These are phyloP conservation scores for Leucoma salicis DNA, from an alignment of 2,888 invertebrate genomes.

Conservation along the genomic window DNA sequence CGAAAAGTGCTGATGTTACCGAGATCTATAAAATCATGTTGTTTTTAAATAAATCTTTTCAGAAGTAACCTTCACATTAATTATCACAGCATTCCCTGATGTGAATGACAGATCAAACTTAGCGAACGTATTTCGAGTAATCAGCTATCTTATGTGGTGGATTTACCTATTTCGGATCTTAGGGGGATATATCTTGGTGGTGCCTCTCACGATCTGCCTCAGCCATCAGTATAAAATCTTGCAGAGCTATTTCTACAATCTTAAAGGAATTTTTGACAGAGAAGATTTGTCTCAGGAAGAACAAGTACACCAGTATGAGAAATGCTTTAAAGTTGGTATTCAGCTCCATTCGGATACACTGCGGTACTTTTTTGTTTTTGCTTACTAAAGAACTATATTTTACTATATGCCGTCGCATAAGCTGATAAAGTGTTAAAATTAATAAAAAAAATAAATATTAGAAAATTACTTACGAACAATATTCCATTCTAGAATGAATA, in stretches of 20 bases:
- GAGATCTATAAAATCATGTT: too few relatives aligned
- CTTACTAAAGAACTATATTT: too few relatives aligned
- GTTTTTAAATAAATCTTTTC: too few relatives aligned
- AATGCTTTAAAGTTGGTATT: slow-evolving; percentile 48
- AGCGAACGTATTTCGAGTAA: slow-evolving; percentile 27
- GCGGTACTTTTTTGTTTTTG: too few relatives aligned
- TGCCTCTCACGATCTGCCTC: slow-evolving; percentile 33
- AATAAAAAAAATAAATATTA: too few relatives aligned
- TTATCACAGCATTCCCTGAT: slow-evolving; percentile 46
- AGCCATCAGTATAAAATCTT: slow-evolving; percentile 52
- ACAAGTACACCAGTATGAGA: slow-evolving; percentile 47
- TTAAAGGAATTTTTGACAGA: slow-evolving; percentile 42
- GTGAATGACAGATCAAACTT: slow-evolving; percentile 33
- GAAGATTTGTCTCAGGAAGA: slow-evolving; percentile 32
- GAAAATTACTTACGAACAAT: too few relatives aligned
- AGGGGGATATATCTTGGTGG: slow-evolving; percentile 31
- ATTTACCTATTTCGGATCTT: slow-evolving; percentile 31
- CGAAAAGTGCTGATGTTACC: too few relatives aligned
- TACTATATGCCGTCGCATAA: too few relatives aligned
- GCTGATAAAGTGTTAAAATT: too few relatives aligned
- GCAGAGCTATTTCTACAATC: slow-evolving; percentile 48
- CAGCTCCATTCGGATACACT: slow-evolving; percentile 49
- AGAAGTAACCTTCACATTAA: slow-evolving; percentile 41
- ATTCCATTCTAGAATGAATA: too few relatives aligned
- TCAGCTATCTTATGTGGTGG: slow-evolving; percentile 39